Base-by-base conservation (phyloP, 2,797 vertebrate genomes). In the Rhodeus uyekii region DNA sequence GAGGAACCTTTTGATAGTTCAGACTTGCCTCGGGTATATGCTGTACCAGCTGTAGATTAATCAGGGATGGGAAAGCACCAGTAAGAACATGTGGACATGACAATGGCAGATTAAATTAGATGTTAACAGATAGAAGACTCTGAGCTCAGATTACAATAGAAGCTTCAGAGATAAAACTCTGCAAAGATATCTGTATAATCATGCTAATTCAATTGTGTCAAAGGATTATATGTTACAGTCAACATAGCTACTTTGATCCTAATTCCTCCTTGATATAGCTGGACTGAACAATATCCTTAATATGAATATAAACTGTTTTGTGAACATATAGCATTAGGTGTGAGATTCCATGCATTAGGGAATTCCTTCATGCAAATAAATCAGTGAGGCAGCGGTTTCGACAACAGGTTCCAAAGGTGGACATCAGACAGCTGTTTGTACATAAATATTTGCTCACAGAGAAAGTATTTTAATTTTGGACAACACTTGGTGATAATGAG, bases 1-100 rank as follows among this genome's bases (percentile, higher is more conserved):
- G 96, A 18, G 97, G 97, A 93, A 98, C 96, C 94, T 98, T 99
- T 93, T 98, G 97, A 94, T 96, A 99, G 94, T 96, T 97, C 92
- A 99, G 96, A 92, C 96, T 97, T 93, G 96, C 97, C 92, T 99
- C 98, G 50, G 97, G 96, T 89, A 99, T 97, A 91, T 93, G 96
- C 86, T 97, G 97, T 84, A 99, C 97, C 93, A 99, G 92, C 97
- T 99, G 95, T 87, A 91, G 91, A 89, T 89, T 14, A 75, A 74
- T 67, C 14, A 69, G 55, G 73, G 55, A 50, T 38, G 73, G 60
- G 46, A 83, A 80, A 77, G 48, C 44, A 85, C 73, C 46, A 80
- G 74, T 76, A 60, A 71, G 67, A 81, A 80, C 48, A 72, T 1
- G 22, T 55, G 60, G 63, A 46, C 60, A 68, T 61, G 19, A 48